phyloP scores from a whole-genome alignment of 2,113 vertebrate species.

The Strigops habroptila region DNA sequence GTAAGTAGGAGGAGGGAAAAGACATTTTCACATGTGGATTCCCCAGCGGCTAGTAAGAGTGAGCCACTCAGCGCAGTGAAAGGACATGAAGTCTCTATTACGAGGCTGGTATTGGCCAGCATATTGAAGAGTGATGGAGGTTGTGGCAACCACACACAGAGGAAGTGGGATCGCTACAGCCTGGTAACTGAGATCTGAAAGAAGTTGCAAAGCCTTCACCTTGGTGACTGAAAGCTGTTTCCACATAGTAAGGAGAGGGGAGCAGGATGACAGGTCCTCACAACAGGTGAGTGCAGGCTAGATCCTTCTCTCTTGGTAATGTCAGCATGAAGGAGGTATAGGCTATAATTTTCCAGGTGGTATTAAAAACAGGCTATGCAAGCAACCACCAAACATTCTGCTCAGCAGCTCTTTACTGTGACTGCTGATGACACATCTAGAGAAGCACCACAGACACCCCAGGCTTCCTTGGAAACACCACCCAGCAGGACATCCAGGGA shows the following conservation, averaged over 20 bases:
- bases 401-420: conserved; percentile 4
- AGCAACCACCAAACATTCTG: background rate
- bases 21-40: background rate
- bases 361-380: background rate
- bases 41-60: background rate
- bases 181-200: background rate
- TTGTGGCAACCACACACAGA: background rate
- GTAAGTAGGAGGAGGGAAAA: background rate
- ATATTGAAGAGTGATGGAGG: background rate
- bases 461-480: background rate
- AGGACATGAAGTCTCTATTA: background rate
- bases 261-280: background rate
- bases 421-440: background rate
- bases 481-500: background rate
- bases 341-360: background rate
- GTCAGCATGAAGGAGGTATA: background rate
- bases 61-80: background rate
- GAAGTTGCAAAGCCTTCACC: background rate
- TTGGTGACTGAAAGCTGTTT: background rate
- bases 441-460: background rate
- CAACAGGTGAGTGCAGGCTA: background rate
- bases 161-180: background rate
- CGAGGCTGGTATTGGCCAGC: background rate
- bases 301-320: background rate
- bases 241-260: fast-evolving